These are phyloP conservation scores for Chrosomus eos DNA, from an alignment of 2,797 vertebrate species.

Conservation along the genomic window DNA sequence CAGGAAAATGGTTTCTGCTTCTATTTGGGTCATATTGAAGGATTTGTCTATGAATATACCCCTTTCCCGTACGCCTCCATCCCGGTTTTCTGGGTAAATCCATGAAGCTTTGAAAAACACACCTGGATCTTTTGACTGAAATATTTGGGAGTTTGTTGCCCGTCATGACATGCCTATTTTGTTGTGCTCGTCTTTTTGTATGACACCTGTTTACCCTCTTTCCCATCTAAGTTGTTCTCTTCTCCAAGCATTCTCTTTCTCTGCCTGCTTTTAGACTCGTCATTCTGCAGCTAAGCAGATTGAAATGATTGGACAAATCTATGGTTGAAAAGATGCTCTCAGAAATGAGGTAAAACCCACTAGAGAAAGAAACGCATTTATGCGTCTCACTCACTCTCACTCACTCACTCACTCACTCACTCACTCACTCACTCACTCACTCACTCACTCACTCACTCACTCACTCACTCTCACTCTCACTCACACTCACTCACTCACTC, in stretches of 20 bases:
- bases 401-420: too few species aligned
- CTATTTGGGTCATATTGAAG: constrained; percentile 21
- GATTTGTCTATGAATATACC: constrained; percentile 33
- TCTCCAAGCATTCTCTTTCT: not conserved
- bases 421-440: too few species aligned
- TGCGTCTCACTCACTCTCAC: not conserved
- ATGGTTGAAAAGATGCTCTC: constrained; percentile 15
- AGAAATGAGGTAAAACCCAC: constrained; percentile 5
- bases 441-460: too few species aligned
- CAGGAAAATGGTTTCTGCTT: not conserved
- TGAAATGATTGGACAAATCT: not conserved
- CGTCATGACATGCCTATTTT: constrained; percentile 8
- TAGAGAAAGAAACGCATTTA: constrained; percentile 12
- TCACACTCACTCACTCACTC: too few species aligned
- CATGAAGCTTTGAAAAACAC: constrained; percentile 25
- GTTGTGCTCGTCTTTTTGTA: not conserved
- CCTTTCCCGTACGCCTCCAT: not conserved
- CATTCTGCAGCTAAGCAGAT: not conserved
- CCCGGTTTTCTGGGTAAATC: not conserved
- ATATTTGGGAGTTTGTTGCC: constrained; percentile 9
- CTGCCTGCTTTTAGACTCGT: not conserved
- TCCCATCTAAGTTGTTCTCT: not conserved
- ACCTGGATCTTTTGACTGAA: constrained; percentile 21
- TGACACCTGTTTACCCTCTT: not conserved
- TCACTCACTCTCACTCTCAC: too few species aligned